Percentiles rank a stretch among this genome's conserved stretches.
Evolutionary conservation across 2,888 invertebrate species (phyloP).

Genomic region (Spilarctia lutea): DNA sequence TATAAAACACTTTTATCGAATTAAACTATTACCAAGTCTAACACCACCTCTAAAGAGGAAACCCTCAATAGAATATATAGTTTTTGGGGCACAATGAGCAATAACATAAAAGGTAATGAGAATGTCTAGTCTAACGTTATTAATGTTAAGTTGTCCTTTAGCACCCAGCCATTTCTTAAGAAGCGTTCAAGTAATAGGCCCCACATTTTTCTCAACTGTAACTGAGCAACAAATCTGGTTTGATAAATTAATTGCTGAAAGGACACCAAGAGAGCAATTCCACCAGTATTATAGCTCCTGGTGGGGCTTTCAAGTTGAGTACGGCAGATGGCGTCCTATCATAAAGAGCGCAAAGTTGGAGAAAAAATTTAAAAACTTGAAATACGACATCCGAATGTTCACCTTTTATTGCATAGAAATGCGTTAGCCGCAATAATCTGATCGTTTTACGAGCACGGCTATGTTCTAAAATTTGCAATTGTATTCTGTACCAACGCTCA

Average conservation of each 20-base stretch:
- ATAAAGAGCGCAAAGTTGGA: conserved; percentile 43
- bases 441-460: conserved; percentile 71
- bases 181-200: conserved; percentile 33
- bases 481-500: conserved; percentile 61
- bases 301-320: conserved; percentile 54
- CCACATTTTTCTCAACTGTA: conserved; percentile 36
- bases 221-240: conserved; percentile 37
- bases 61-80: background rate
- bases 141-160: conserved; percentile 6
- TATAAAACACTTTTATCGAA: background rate
- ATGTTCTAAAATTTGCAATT: conserved; percentile 68
- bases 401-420: conserved; percentile 75
- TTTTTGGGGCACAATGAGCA: background rate
- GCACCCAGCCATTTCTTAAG: conserved; percentile 13
- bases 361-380: conserved; percentile 70
- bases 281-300: conserved; percentile 53
- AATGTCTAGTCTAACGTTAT: background rate
- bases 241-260: conserved; percentile 53
- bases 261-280: conserved; percentile 55
- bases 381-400: conserved; percentile 73
- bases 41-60: background rate
- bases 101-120: background rate
- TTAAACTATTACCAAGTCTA: background rate
- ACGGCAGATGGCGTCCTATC: conserved; percentile 59
- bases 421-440: conserved; percentile 75